Evolutionary conservation across 1,140 invertebrate species (phyloP).

Genomic region (Arion vulgaris): DNA sequence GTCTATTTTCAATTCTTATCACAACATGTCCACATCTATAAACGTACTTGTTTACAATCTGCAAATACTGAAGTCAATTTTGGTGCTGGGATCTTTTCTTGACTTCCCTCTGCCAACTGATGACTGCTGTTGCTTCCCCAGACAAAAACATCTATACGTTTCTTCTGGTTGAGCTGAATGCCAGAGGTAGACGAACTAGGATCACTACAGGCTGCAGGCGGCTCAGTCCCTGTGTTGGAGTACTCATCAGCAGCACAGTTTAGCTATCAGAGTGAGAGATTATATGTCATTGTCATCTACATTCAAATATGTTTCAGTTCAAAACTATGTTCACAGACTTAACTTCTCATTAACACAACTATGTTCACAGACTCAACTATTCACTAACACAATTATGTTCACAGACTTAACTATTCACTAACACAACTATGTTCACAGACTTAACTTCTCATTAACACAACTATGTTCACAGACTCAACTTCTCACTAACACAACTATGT

Average conservation of each 20-base stretch:
- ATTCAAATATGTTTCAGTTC: too few relatives aligned
- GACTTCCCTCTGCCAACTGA: constrained; percentile 78
- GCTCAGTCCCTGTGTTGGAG: constrained; percentile 64
- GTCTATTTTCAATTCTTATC: too few relatives aligned
- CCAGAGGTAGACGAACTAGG: not conserved
- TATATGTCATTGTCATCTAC: too few relatives aligned
- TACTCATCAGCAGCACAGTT: constrained; percentile 73
- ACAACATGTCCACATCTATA: not conserved
- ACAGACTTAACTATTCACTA: too few relatives aligned
- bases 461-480: too few relatives aligned
- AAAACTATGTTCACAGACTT: too few relatives aligned
- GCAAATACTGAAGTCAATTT: constrained; percentile 76
- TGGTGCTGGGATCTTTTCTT: constrained; percentile 79
- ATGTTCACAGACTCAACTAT: too few relatives aligned
- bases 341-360: too few relatives aligned
- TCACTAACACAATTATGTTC: too few relatives aligned
- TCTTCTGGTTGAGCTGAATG: not conserved
- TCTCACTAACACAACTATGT: too few relatives aligned
- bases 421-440: too few relatives aligned
- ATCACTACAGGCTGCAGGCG: constrained; percentile 35
- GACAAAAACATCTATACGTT: constrained; percentile 76
- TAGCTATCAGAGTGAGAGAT: constrained; percentile 62
- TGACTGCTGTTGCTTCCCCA: constrained; percentile 82
- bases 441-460: too few relatives aligned
- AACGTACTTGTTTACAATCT: constrained; percentile 76